phyloP scores from a whole-genome alignment of 2,797 vertebrate genomes.

The Characodon lateralis region DNA sequence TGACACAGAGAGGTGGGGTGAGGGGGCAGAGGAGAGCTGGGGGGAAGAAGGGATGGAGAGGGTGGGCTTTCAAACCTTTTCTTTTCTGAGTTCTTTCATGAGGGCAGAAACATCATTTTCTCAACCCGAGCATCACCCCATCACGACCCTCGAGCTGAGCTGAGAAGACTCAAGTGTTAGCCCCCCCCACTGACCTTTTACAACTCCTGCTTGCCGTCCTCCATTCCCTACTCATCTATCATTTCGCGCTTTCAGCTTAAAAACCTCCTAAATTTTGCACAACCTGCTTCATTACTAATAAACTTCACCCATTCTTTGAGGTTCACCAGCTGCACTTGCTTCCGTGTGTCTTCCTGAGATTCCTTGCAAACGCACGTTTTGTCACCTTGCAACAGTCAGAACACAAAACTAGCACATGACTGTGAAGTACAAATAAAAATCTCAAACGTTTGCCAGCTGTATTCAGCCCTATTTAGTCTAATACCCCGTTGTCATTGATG shows the following conservation, averaged over 20 bases:
- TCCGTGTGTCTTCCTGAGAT: neutral
- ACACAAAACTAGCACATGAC: neutral
- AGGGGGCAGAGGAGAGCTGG: conserved; percentile 15
- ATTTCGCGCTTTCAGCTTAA: neutral
- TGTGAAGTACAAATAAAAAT: neutral
- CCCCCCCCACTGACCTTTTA: conserved; percentile 44
- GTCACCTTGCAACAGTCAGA: neutral
- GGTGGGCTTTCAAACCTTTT: conserved; percentile 55
- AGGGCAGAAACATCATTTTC: conserved; percentile 80
- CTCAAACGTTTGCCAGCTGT: neutral
- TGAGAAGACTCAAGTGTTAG: conserved; percentile 72
- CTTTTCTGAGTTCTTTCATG: conserved; percentile 62
- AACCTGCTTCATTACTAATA: neutral
- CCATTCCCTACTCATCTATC: conserved; percentile 19
- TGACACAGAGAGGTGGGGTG: conserved; percentile 57
- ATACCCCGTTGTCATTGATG: too few relatives aligned
- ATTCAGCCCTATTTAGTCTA: neutral
- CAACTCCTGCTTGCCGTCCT: conserved; percentile 44
- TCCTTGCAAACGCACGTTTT: neutral
- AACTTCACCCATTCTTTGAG: neutral
- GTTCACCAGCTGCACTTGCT: neutral
- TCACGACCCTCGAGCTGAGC: conserved; percentile 58
- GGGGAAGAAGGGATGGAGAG: conserved; percentile 4
- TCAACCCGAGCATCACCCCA: conserved; percentile 69
- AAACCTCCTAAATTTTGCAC: neutral